phyloP scores from a whole-genome alignment of 2,797 vertebrate species.

The Anomalospiza imberbis region DNA sequence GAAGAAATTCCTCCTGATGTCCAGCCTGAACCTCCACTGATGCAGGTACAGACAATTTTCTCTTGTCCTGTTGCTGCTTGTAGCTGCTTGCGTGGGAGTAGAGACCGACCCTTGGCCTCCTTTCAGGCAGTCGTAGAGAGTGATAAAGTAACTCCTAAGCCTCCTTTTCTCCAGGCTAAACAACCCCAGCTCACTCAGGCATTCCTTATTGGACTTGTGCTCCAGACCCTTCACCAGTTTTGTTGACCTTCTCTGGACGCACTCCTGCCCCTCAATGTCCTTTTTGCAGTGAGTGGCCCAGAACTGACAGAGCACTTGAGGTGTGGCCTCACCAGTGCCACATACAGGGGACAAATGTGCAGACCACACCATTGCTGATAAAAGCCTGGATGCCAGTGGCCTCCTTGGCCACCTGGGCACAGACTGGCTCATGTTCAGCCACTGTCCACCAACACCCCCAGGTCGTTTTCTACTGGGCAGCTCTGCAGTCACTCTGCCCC shows the following conservation, averaged over 20 bases:
- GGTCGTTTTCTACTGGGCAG: background rate
- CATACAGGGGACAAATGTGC: too few relatives aligned
- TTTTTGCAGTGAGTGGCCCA: background rate
- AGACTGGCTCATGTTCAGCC: background rate
- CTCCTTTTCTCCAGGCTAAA: background rate
- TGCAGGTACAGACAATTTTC: background rate
- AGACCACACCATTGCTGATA: accelerated
- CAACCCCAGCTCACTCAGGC: background rate
- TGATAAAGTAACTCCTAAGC: background rate
- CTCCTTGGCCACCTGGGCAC: background rate
- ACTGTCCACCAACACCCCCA: background rate
- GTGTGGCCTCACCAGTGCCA: accelerated
- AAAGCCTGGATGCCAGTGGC: background rate
- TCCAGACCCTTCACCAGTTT: background rate
- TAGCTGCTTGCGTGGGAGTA: background rate
- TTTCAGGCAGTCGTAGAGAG: background rate
- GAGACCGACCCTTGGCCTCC: accelerated
- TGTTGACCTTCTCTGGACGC: background rate
- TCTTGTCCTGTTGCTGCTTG: background rate
- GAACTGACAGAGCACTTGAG: accelerated
- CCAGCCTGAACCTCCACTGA: background rate
- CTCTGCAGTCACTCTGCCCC: background rate
- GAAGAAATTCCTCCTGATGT: background rate
- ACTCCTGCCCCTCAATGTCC: background rate
- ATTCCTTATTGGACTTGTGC: accelerated